Evolutionary conservation across 2,797 vertebrate species (phyloP), one percentile per base, ranked within the genome.

Genomic region (Melanogrammus aeglefinus): DNA sequence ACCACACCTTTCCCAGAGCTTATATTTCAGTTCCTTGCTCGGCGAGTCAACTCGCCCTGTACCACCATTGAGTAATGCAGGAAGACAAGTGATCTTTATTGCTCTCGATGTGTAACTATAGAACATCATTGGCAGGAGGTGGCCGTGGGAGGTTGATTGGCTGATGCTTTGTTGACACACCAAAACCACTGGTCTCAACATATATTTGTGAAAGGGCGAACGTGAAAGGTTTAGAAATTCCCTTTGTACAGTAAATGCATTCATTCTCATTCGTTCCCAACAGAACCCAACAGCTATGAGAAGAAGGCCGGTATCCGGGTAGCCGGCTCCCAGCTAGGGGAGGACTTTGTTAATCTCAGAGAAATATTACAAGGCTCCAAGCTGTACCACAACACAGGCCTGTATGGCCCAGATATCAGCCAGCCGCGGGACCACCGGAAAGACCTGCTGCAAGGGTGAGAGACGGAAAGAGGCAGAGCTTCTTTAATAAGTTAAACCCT

Each of bases 261-360:
- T 2, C 12, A 2, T 3, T 24, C n/a, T 2, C 12, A 2, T 12
- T 78, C 24, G 78, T 16, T 77, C 76, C 75, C 71, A 79, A 39
- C 88, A 99, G 98, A 99, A 82, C 98, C 98, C 3, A 99, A 99
- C 86, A 98, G 97, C 88, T 99, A 93, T 75, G 87, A 91, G 90
- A 97, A 96, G 90, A 99, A 99, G 82, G 95, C 96, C 0, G 96
- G 95, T n/a, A 73, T 97, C 78, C 92, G 88, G 21, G 87, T 99
- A 0, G 87, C 94, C 0, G 97, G 97, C 0, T 57, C 76, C 9
- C 97, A 98, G 92, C 93, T 99, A 18, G 98, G 97, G 2, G 79
- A 88, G 83, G 98, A 99, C 75, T 99, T 99, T 74, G 75, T 91
- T 10, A 88, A 77, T 5, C 92, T 99, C 78, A 93, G 87, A 36